Evolutionary conservation across 1,140 invertebrate genomes (phyloP), one percentile per base, ranked within the genome.

Genomic region (Procambarus virginalis): DNA sequence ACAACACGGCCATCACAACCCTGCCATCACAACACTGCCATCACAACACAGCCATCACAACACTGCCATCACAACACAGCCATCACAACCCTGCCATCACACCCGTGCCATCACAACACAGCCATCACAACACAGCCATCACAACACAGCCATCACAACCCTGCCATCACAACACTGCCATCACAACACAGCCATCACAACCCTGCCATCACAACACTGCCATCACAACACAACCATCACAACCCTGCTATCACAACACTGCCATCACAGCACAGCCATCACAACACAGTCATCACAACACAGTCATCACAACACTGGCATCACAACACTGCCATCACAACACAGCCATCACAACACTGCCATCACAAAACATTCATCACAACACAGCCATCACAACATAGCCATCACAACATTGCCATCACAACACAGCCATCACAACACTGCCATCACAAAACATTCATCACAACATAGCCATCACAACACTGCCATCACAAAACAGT

Each of bases 131-230:
- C 5, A 76, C 73, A n/a, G 5, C 73, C 46, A 75, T n/a, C 73
- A 8, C 73, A 76, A 12, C n/a, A n/a, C n/a, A n/a, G n/a, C n/a
- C n/a, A n/a, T n/a, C n/a, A n/a, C n/a, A n/a, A n/a, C n/a, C n/a
- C 10, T 12, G 9, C 10, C 22, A 2, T 10, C 17, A 9, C 5
- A 5, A 8, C 70, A 75, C 70, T 75, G 70, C 70, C 70, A 75
- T 9, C 73, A 76, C 73, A 76, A 76, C 73, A 76, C 73, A n/a
- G 73, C 22, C n/a, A n/a, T n/a, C n/a, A n/a, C n/a, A n/a, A n/a
- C n/a, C n/a, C n/a, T n/a, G n/a, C n/a, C n/a, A n/a, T n/a, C n/a
- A n/a, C n/a, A n/a, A n/a, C n/a, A n/a, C n/a, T n/a, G n/a, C n/a
- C n/a, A n/a, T n/a, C n/a, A n/a, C n/a, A n/a, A n/a, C n/a, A n/a